Evolutionary conservation across 2,113 vertebrate species (phyloP), one percentile per base, ranked within the genome.

Genomic region (Phalacrocorax pelagicus): DNA sequence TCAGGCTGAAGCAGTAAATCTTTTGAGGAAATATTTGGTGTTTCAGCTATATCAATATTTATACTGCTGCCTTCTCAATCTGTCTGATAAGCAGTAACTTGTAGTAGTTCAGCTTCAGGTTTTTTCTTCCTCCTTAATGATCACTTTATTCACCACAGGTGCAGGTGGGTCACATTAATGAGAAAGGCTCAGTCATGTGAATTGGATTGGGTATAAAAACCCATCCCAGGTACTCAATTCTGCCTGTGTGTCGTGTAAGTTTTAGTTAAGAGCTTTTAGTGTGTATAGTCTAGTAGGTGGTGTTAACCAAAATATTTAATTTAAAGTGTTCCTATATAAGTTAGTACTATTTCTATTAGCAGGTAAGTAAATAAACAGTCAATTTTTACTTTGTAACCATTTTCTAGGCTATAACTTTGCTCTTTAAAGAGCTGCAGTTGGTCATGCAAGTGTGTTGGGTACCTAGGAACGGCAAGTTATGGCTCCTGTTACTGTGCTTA

Each of bases 211-310:
- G 32, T 95, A 96, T 94, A 96, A 95, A 97, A 87, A 27, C 29
- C 24, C 29, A 62, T 18, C 38, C 30, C 42, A 80, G 51, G 2
- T 63, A 1, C 1, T 12, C 0, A 15, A 0, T 3, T 52, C 5
- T 67, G 1, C 1, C 0, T 83, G 2, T 3, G 5, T 5, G 5
- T 19, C 3, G 2, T 4, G 1, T 20, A 40, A 38, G 4, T 11
- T 77, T 63, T 36, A 12, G 9, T 26, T 0, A 2, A 0, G 6
- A 8, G 2, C 3, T 66, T 38, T 15, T 5, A 4, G 18, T 14
- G 4, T 20, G 0, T 5, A 0, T 58, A 3, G 2, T 1, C 0
- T 66, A 0, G 1, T 10, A 19, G 6, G 4, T 65, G 1, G 34
- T 81, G 8, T 3, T 49, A 42, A 6, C 1, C 0, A 1, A 69